These are phyloP conservation scores for Digitonthophagus gazella DNA, from an alignment of 2,888 invertebrate species.

Conservation along the genomic window DNA sequence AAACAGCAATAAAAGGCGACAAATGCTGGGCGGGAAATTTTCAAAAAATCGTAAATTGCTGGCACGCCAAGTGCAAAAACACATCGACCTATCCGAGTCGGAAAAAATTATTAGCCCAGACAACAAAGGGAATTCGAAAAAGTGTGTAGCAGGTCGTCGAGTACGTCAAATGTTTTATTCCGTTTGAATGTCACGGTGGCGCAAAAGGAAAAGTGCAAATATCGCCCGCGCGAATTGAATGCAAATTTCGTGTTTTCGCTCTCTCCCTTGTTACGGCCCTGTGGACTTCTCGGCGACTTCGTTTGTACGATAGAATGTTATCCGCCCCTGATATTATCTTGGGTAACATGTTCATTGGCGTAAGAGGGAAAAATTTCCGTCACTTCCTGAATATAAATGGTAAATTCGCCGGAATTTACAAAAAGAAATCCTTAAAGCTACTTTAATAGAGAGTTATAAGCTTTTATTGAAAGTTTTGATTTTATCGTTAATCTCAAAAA, in stretches of 20 bases:
- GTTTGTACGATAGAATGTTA: neutral
- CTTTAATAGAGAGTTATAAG: too few relatives aligned
- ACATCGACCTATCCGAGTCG: neutral
- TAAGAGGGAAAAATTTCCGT: neutral
- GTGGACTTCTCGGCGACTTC: too few relatives aligned
- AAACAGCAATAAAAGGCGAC: neutral
- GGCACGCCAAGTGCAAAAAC: neutral
- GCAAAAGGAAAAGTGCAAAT: neutral
- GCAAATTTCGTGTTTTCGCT: neutral
- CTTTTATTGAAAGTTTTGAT: too few relatives aligned
- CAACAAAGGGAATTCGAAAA: neutral
- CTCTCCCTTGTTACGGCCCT: neutral
- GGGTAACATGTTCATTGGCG: neutral
- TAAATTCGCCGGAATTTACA: too few relatives aligned
- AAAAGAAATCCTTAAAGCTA: too few relatives aligned
- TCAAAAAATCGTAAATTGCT: neutral
- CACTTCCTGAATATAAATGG: neutral
- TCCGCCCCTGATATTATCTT: neutral
- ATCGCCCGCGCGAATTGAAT: neutral
- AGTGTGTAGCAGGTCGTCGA: neutral
- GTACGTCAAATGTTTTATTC: neutral
- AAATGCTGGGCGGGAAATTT: neutral
- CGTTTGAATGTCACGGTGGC: neutral
- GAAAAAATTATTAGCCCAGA: neutral
- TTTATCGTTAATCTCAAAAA: too few relatives aligned